phyloP scores from a whole-genome alignment of 2,888 invertebrate species.

The Acrobasis consociella region DNA sequence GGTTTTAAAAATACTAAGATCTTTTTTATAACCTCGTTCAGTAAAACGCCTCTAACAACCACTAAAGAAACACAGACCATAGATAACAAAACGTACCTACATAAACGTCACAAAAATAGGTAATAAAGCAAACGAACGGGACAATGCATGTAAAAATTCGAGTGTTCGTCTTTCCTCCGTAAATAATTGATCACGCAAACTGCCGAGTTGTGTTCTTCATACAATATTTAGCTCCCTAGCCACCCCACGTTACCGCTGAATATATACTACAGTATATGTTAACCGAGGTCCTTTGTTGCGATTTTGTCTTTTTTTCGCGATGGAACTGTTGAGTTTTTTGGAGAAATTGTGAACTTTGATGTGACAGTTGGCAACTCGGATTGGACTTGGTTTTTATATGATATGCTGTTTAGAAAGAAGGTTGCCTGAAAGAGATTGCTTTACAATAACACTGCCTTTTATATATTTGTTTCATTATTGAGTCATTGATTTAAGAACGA shows the following conservation, averaged over 20 bases:
- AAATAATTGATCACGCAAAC: slow-evolving; percentile 80
- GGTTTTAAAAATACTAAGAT: neutral
- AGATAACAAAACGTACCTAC: slow-evolving; percentile 38
- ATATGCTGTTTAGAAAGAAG: too few species aligned
- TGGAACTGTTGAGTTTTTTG: slow-evolving; percentile 38
- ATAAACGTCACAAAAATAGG: slow-evolving; percentile 73
- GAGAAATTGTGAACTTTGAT: slow-evolving; percentile 35
- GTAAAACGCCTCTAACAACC: slow-evolving; percentile 27
- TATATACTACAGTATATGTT: slow-evolving; percentile 46
- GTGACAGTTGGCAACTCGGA: neutral
- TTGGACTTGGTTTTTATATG: neutral
- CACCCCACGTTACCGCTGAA: slow-evolving; percentile 73
- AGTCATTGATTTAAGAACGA: too few species aligned
- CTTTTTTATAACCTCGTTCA: neutral
- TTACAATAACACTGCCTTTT: too few species aligned
- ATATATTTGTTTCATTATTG: too few species aligned
- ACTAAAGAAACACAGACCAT: slow-evolving; percentile 61
- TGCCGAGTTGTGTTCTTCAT: slow-evolving; percentile 82
- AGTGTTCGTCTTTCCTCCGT: slow-evolving; percentile 69
- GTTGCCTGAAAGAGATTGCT: too few species aligned
- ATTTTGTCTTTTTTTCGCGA: slow-evolving; percentile 36
- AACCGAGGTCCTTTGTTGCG: slow-evolving; percentile 49
- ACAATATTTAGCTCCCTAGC: slow-evolving; percentile 75
- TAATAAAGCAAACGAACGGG: slow-evolving; percentile 66
- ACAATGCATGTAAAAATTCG: slow-evolving; percentile 76